Evolutionary conservation across 2,888 invertebrate genomes (phyloP).

Genomic region (Drosophila fulvimacula): DNA sequence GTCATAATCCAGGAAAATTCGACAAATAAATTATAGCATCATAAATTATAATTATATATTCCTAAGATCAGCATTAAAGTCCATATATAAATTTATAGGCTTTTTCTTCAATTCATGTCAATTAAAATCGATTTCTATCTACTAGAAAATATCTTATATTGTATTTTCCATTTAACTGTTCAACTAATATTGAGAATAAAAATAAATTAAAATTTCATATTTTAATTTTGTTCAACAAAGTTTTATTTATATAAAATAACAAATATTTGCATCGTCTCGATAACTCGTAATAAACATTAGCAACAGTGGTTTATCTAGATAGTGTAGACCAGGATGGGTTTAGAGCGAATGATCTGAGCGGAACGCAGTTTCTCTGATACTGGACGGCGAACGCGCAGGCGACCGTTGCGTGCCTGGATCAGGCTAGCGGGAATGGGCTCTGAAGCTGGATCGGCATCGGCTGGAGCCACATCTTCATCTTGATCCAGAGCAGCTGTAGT

Average conservation of each 20-base stretch:
- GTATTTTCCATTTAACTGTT: no score
- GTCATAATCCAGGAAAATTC: no score
- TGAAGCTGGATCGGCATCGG: constrained; percentile 44
- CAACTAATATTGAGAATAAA: neutral
- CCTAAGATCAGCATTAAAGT: no score
- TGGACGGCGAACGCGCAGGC: constrained; percentile 61
- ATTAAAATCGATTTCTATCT: neutral
- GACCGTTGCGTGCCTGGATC: constrained; percentile 63
- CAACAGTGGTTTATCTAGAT: constrained; percentile 40
- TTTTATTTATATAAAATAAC: constrained; percentile 34
- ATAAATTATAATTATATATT: no score
- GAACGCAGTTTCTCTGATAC: constrained; percentile 58
- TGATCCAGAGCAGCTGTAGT: constrained; percentile 38
- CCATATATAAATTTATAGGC: no score
- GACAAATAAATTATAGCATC: no score
- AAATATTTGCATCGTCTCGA: constrained; percentile 29
- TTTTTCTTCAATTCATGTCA: neutral
- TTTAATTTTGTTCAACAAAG: constrained; percentile 14
- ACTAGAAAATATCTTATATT: no score
- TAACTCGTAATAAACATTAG: constrained; percentile 29
- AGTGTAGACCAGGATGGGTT: constrained; percentile 74
- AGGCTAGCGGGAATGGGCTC: constrained; percentile 69
- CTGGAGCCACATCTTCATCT: constrained; percentile 50
- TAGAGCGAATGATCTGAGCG: constrained; percentile 69
- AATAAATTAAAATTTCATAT: neutral